Base-by-base conservation (phyloP, 1,140 invertebrate species). In the Pararge aegeria region DNA sequence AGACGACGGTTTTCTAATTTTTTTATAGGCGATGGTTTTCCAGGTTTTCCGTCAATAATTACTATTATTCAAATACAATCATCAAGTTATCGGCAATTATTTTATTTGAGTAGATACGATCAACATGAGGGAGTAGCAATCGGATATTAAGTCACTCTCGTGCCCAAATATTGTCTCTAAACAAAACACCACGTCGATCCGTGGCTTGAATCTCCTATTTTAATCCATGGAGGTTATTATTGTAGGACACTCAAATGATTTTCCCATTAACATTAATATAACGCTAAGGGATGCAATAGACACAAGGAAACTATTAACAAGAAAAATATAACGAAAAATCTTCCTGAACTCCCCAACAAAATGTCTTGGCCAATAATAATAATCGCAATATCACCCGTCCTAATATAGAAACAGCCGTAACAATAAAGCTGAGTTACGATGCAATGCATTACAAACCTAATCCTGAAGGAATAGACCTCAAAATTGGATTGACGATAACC, bases 321-420 rank as follows among this genome's bases (percentile, higher is more conserved):
- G 19, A 54, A 54, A 42, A 54, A 54, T 54, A 54, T 27, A 24
- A 54, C 16, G n/a, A 18, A 42, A 40, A 54, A 54, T 54, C 37
- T 37, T 13, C 24, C 29, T 42, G 24, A 42, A 30, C 60, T 16
- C 21, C 44, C 59, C 50, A 61, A 46, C 48, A 38, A 55, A 55
- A 54, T 29, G 24, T 50, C 52, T 21, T n/a, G 12, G 52, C 52
- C 53, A 56, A 62, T 62, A 62, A 62, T 62, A 62, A 62, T 62
- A 62, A 62, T 56, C 49, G 60, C 53, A 50, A 62, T 55, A 62
- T 56, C 60, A 56, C 54, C 42, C 57, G 49, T 51, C 29, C 53
- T 59, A 60, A 55, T 56, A 49, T 24, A 50, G 51, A 55, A 55
- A 52, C 49, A 55, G 46, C 40, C 16, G 49, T 42, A 64, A 48